Conservation (phyloP, 2,888 invertebrate genomes). For the Spilarctia lutea region DNA sequence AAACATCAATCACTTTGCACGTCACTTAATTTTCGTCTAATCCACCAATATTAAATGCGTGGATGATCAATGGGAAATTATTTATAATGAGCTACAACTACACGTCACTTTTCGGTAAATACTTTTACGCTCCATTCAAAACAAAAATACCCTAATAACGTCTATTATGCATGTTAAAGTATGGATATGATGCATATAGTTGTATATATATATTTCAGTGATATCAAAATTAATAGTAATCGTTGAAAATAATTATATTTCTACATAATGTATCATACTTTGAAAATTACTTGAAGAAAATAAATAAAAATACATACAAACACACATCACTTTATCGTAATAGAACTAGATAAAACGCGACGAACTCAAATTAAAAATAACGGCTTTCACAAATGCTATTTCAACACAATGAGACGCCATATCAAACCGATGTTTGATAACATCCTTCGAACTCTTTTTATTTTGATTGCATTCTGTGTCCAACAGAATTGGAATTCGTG, state of each 20-base stretch:
- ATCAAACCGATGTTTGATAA: conserved; percentile 69
- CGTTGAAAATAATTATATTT: conserved; percentile 12
- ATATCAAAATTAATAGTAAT: conserved; percentile 31
- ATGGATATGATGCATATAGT: conserved; percentile 51
- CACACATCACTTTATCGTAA: conserved; percentile 32
- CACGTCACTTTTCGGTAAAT: conserved; percentile 53
- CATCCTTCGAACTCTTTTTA: conserved; percentile 68
- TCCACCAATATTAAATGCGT: conserved; percentile 71
- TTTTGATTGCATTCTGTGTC: conserved; percentile 66
- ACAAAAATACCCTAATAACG: too few relatives aligned
- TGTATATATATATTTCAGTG: conserved; percentile 53
- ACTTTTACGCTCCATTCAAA: conserved; percentile 50
- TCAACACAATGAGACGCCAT: conserved; percentile 57
- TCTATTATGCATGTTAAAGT: conserved; percentile 42
- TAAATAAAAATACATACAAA: background rate
- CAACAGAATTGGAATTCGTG: conserved; percentile 78
- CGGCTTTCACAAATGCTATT: conserved; percentile 54
- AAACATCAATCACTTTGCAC: conserved; percentile 78
- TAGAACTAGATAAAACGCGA: conserved; percentile 34
- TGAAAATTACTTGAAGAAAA: background rate
- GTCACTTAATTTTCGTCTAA: conserved; percentile 73
- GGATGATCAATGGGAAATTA: conserved; percentile 74
- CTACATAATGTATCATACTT: conserved; percentile 5
- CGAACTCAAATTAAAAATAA: conserved; percentile 51
- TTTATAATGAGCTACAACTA: conserved; percentile 63